These are phyloP conservation scores for Muscidifurax raptorellus DNA, from an alignment of 1,140 invertebrate species.

Conservation along the genomic window DNA sequence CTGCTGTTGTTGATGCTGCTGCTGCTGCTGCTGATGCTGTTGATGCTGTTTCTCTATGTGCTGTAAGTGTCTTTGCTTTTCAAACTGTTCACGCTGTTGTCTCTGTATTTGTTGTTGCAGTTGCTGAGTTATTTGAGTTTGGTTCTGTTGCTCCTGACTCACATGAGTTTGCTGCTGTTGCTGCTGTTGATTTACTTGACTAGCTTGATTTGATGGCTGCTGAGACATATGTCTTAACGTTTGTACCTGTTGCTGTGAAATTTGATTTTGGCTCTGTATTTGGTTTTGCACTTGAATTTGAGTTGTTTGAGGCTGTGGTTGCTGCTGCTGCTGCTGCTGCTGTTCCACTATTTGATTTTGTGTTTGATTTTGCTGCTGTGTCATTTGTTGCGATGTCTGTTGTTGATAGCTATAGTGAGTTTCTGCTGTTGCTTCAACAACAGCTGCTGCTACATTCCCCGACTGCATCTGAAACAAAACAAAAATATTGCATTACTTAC, in stretches of 20 bases:
- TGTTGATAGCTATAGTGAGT: slow-evolving; percentile 73
- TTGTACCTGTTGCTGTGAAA: slow-evolving; percentile 75
- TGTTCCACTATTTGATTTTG: slow-evolving; percentile 71
- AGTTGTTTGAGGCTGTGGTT: slow-evolving; percentile 70
- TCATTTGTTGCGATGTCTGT: slow-evolving; percentile 68
- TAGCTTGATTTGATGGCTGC: slow-evolving; percentile 61
- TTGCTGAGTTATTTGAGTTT: slow-evolving; percentile 66
- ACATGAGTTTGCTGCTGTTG: slow-evolving; percentile 57
- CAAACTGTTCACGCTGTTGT: slow-evolving; percentile 70
- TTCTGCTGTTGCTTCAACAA: slow-evolving; percentile 70
- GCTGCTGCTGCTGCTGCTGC: slow-evolving; percentile 56
- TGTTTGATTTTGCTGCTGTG: slow-evolving; percentile 66
- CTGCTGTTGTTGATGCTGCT: slow-evolving; percentile 59
- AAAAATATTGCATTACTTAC: not conserved
- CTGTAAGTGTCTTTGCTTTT: slow-evolving; percentile 69
- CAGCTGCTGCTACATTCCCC: slow-evolving; percentile 69
- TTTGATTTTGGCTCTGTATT: slow-evolving; percentile 71
- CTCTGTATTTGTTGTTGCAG: slow-evolving; percentile 68
- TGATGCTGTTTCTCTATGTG: slow-evolving; percentile 68
- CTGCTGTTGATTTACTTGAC: slow-evolving; percentile 67
- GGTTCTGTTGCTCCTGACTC: slow-evolving; percentile 51
- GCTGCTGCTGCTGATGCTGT: slow-evolving; percentile 54
- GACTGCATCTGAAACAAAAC: slow-evolving; percentile 69
- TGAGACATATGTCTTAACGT: slow-evolving; percentile 73
- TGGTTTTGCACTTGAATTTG: slow-evolving; percentile 73